Evolutionary conservation across 2,888 invertebrate genomes (phyloP).

Genomic region (Macrophya alboannulata): DNA sequence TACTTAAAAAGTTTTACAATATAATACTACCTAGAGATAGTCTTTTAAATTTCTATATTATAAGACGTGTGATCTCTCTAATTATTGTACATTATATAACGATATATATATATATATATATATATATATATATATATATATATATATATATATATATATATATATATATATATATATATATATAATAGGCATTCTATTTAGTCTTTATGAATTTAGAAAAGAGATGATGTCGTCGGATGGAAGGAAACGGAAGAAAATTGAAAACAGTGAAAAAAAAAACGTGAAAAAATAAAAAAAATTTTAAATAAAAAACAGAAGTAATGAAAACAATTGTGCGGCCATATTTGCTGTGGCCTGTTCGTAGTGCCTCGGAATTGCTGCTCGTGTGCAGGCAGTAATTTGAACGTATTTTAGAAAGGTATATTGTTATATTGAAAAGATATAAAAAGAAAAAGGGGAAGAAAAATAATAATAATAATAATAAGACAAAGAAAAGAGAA

Average conservation of each 20-base stretch:
- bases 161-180: slow-evolving; percentile 60
- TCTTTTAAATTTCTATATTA: slow-evolving; percentile 79
- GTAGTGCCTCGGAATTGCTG: slow-evolving; percentile 81
- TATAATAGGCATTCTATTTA: slow-evolving; percentile 67
- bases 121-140: slow-evolving; percentile 63
- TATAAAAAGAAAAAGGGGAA: slow-evolving; percentile 60
- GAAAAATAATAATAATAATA: not conserved
- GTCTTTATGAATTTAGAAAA: slow-evolving; percentile 64
- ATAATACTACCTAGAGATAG: slow-evolving; percentile 74
- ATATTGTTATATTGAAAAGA: slow-evolving; percentile 77
- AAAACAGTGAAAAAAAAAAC: not conserved
- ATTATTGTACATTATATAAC: slow-evolving; percentile 76
- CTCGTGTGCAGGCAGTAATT: slow-evolving; percentile 77
- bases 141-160: slow-evolving; percentile 64
- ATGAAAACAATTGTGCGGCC: slow-evolving; percentile 75
- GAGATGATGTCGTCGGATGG: slow-evolving; percentile 65
- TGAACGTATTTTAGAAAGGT: slow-evolving; percentile 79
- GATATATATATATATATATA: slow-evolving; percentile 67
- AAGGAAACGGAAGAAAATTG: not conserved
- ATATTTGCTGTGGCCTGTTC: slow-evolving; percentile 79
- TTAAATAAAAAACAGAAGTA: not conserved
- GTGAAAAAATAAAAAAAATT: not conserved
- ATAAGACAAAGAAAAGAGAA: slow-evolving; percentile 59
- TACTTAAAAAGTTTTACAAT: slow-evolving; percentile 71
- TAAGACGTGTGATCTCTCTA: slow-evolving; percentile 80